These are phyloP conservation scores for Drosophila percnosoma DNA, from an alignment of 2,888 invertebrate genomes.

Conservation along the genomic window DNA sequence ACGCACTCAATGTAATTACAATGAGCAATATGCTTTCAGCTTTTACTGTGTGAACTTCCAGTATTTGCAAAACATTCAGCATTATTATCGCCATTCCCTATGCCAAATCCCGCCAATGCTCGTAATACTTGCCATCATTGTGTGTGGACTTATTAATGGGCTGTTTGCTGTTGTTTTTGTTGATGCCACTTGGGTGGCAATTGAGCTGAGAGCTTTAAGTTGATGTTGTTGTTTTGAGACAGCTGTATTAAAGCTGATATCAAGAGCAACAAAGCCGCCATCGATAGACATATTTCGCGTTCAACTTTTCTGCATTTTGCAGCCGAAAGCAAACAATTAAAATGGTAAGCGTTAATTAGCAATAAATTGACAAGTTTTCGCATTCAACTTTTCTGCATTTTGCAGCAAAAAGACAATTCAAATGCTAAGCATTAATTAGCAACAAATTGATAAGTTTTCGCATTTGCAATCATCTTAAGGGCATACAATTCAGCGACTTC, in stretches of 20 bases:
- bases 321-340: conserved; percentile 15
- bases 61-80: conserved; percentile 4
- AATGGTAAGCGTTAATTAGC: conserved; percentile 42
- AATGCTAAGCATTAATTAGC: conserved; percentile 42
- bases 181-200: conserved; percentile 54
- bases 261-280: conserved; percentile 28
- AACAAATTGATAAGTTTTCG: conserved; percentile 45
- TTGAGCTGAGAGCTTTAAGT: conserved; percentile 18
- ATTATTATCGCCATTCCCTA: neutral
- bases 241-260: conserved; percentile 17
- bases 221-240: conserved; percentile 1
- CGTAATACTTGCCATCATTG: conserved; percentile 10
- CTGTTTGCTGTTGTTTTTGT: conserved; percentile 34
- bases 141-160: conserved; percentile 32
- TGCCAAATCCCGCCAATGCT: conserved; percentile 21
- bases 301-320: conserved; percentile 14
- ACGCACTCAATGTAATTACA: conserved; percentile 9
- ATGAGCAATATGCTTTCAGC: conserved; percentile 16
- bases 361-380: conserved; percentile 45
- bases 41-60: conserved; percentile 7
- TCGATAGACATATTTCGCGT: neutral
- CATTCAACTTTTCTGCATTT: conserved; percentile 8
- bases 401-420: conserved; percentile 18
- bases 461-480: neutral
- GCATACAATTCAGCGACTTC: conserved; percentile 8